Conservation (phyloP, 1,140 invertebrate species). For the Asbolus verrucosus region DNA sequence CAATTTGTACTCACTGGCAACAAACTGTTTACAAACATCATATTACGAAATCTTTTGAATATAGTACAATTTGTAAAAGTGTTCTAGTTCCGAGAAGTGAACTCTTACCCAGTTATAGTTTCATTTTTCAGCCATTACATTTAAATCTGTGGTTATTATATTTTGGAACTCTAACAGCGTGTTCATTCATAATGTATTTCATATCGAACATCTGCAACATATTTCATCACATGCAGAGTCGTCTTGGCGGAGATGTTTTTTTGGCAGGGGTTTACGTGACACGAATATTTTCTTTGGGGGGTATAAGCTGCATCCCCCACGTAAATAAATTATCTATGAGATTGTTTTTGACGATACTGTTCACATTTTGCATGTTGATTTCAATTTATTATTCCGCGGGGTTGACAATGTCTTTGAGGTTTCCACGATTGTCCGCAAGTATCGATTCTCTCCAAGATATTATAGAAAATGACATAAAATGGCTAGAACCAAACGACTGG, state of each 20-base stretch:
- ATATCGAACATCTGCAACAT: neutral
- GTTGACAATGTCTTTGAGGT: constrained; percentile 1
- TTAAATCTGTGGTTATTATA: constrained; percentile 3
- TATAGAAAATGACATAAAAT: constrained; percentile 9
- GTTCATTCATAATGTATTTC: neutral
- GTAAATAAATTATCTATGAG: neutral
- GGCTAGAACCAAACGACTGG: constrained; percentile 17
- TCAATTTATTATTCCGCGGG: constrained; percentile 14
- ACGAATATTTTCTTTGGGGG: constrained; percentile 3
- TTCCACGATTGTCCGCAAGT: constrained; percentile 4
- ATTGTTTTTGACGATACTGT: neutral
- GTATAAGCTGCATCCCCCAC: neutral
- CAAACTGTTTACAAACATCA: constrained; percentile 8
- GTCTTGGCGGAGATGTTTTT: neutral
- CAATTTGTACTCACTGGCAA: neutral
- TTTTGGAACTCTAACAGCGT: neutral
- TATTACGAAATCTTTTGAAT: constrained; percentile 17
- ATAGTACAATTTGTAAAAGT: neutral
- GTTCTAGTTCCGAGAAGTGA: constrained; percentile 1
- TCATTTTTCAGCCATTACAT: constrained; percentile 4
- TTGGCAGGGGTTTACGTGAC: neutral
- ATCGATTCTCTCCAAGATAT: constrained; percentile 19
- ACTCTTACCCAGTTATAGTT: constrained; percentile 14
- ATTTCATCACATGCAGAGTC: too few species aligned
- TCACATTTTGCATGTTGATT: constrained; percentile 9